Evolutionary conservation across 2,113 vertebrate genomes (phyloP).

Genomic region (Sus scrofa): T2T-Sscrofa CM000812.6:161364001-161364500

Average conservation of each 20-base stretch:
- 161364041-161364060: not conserved
- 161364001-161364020: not conserved
- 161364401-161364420: not conserved
- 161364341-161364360: constrained; percentile 7
- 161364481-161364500: no score
- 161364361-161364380: not conserved
- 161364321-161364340: not conserved
- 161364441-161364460: not conserved
- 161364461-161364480: not conserved
- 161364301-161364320: constrained; percentile 36
- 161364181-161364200: not conserved
- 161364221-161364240: not conserved
- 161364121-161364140: not conserved
- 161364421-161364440: not conserved
- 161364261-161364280: not conserved
- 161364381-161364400: not conserved
- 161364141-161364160: not conserved
- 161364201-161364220: not conserved
- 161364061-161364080: no score
- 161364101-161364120: not conserved
- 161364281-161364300: not conserved
- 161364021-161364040: not conserved
- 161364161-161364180: not conserved
- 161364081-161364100: not conserved
- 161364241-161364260: not conserved